Conservation (phyloP, 2,888 invertebrate species). For the Nomada goodeniana region DNA sequence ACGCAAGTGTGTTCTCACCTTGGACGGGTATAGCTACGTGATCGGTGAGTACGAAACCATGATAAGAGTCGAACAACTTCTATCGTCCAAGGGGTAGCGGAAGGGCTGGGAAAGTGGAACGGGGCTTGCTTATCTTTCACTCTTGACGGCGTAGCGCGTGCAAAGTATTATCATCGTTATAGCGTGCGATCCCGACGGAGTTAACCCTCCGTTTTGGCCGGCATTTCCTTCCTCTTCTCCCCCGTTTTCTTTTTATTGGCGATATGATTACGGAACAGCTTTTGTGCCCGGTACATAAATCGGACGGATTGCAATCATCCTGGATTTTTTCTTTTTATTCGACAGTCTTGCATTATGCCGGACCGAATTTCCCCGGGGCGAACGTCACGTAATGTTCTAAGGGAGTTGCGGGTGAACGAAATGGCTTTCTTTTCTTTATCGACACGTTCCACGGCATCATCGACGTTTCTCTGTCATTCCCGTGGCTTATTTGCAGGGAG, state of each 20-base stretch:
- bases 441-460: conserved; percentile 15
- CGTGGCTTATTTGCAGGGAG: neutral
- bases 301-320: neutral
- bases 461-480: conserved; percentile 1
- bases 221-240: neutral
- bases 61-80: conserved; percentile 43
- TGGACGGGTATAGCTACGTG: conserved; percentile 94
- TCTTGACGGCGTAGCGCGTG: conserved; percentile 31
- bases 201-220: neutral
- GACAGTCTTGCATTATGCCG: neutral
- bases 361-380: neutral
- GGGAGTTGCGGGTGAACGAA: conserved; percentile 20
- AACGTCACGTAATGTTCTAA: neutral
- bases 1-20: conserved; percentile 92
- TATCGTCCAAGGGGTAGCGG: conserved; percentile 12
- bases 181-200: neutral
- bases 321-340: neutral
- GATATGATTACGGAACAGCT: neutral
- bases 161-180: conserved; percentile 44
- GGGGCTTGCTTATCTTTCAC: conserved; percentile 42
- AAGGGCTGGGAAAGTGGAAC: neutral
- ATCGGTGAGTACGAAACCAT: conserved; percentile 87
- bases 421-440: conserved; percentile 8
- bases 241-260: neutral
- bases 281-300: neutral